Conservation (phyloP, 1,140 invertebrate genomes). For the Drosophila arawakana region DNA sequence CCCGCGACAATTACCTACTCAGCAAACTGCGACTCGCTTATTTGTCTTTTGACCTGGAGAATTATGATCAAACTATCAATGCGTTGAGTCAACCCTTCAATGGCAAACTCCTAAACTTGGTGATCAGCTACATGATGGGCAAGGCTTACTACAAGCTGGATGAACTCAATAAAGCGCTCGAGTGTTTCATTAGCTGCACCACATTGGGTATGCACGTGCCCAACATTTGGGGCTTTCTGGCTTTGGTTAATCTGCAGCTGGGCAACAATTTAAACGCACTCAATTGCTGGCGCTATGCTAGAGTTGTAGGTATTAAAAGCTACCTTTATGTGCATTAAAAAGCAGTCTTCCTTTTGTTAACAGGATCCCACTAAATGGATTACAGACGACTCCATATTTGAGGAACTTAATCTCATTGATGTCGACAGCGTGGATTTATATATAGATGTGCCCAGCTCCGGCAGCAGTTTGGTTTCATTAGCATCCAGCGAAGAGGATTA, state of each 20-base stretch:
- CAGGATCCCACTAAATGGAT: conserved; percentile 51
- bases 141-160: conserved; percentile 62
- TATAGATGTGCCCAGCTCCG: conserved; percentile 38
- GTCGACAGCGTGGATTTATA: conserved; percentile 56
- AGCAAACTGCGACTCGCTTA: conserved; percentile 60
- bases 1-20: conserved; percentile 40
- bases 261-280: conserved; percentile 61
- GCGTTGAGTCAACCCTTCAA: conserved; percentile 19
- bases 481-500: not conserved
- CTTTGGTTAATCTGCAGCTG: conserved; percentile 61
- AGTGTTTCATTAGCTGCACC: conserved; percentile 53
- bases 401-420: conserved; percentile 59
- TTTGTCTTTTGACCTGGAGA: conserved; percentile 38
- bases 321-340: not conserved
- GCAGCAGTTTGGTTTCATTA: not conserved
- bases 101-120: conserved; percentile 22
- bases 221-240: conserved; percentile 68
- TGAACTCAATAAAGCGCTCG: conserved; percentile 27
- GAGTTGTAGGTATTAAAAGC: conserved; percentile 47
- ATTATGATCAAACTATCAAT: conserved; percentile 41
- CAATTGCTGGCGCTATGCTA: conserved; percentile 75
- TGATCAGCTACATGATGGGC: conserved; percentile 45
- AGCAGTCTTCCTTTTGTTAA: not conserved
- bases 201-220: conserved; percentile 53
- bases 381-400: conserved; percentile 53